Evolutionary conservation across 2,113 vertebrate genomes (phyloP), one percentile per base, ranked within the genome.

Genomic region (Neotoma lepida): DNA sequence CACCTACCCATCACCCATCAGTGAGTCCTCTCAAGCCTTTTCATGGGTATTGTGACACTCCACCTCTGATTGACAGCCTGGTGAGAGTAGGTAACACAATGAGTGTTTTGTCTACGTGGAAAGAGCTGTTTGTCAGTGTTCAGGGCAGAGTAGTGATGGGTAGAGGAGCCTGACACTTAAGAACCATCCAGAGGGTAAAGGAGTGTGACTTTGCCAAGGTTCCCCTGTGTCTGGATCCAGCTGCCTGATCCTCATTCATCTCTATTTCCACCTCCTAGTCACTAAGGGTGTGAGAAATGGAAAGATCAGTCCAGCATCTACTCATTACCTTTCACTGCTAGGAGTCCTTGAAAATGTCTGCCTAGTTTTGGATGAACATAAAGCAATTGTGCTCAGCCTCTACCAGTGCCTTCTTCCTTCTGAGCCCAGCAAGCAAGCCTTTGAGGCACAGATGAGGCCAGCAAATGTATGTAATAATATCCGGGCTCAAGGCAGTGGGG

Each of bases 1-100:
- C 5, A 22, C 54, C 17, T 8, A 51, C 9, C 30, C 0, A 33
- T 49, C 20, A 30, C 22, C 1, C 4, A 54, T 20, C 41, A 30
- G 68, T 8, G 8, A 41, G 9, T 54, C 18, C 35, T 20, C 56
- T 71, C 22, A 70, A 39, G 1, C 30, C 33, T 54, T 51, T 39
- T 46, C 9, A 3, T 1, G 5, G 35, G 1, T 3, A 44, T 4
- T 17, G 18, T 13, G 54, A 41, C 2, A 30, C 14, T 15, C 56
- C 17, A 1, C 18, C n/a, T 49, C 58, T 46, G 0, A 85, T 2
- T 28, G 44, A 35, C 0, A 0, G 54, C 30, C 33, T 51, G 9
- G 35, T 39, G 0, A 24, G 63, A 70, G 18, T 0, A 17, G 26
- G 22, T 61, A 17, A 18, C 13, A 4, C 12, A 8, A 1, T 0